Percentiles rank a stretch among this genome's conserved stretches.
These are phyloP conservation scores for Hirtodrosophila cameraria DNA, from an alignment of 2,888 invertebrate species.

Conservation along the genomic window DNA sequence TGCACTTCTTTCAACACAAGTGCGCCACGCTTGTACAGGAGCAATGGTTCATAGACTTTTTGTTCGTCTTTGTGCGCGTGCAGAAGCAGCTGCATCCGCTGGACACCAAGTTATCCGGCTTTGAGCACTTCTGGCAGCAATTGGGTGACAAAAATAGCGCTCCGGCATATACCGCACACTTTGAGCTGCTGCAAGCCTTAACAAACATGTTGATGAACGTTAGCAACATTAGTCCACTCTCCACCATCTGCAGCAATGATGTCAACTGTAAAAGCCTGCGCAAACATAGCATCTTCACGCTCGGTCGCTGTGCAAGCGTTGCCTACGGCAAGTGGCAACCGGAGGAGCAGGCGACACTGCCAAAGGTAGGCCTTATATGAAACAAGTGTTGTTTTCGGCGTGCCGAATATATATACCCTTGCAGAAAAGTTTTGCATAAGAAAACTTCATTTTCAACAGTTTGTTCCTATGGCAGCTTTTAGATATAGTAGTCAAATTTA, in stretches of 20 bases:
- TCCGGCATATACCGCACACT: slow-evolving; percentile 55
- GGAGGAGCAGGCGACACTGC: slow-evolving; percentile 27
- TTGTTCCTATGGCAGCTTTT: too few relatives aligned
- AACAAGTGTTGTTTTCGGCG: too few relatives aligned
- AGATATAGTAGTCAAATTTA: too few relatives aligned
- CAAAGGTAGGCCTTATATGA: slow-evolving; percentile 21
- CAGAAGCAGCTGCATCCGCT: slow-evolving; percentile 56
- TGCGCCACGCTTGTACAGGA: slow-evolving; percentile 34
- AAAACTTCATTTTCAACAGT: too few relatives aligned
- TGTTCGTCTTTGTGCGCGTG: slow-evolving; percentile 58
- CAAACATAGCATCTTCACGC: slow-evolving; percentile 72
- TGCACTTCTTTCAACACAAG: slow-evolving; percentile 58
- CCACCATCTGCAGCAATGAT: slow-evolving; percentile 50
- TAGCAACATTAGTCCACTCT: slow-evolving; percentile 53
- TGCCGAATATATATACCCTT: too few relatives aligned
- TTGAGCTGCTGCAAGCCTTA: slow-evolving; percentile 64
- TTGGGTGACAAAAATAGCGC: slow-evolving; percentile 43
- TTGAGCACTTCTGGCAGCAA: slow-evolving; percentile 64
- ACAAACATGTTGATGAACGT: slow-evolving; percentile 61
- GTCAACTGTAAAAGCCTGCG: slow-evolving; percentile 67
- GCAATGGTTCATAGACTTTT: slow-evolving; percentile 74
- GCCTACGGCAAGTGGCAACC: slow-evolving; percentile 57
- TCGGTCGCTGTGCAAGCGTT: slow-evolving; percentile 56
- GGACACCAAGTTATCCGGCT: slow-evolving; percentile 28
- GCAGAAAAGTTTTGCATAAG: too few relatives aligned